These are phyloP conservation scores for Leptogaster cylindrica DNA, from an alignment of 2,888 invertebrate species.

Conservation along the genomic window DNA sequence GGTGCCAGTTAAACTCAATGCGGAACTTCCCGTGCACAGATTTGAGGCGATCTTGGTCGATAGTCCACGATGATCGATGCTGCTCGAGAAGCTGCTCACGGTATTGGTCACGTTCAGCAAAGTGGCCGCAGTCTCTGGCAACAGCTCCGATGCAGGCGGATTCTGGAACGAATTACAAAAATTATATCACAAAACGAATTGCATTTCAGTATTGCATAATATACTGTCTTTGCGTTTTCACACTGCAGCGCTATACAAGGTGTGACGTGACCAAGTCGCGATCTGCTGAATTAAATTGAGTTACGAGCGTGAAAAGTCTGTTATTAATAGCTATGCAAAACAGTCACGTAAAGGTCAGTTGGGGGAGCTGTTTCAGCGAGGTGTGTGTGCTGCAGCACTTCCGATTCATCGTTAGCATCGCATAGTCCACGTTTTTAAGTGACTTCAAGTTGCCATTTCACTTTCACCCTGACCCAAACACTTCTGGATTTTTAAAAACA, in stretches of 20 bases:
- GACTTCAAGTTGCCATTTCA: too few species aligned
- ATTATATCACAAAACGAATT: slow-evolving; percentile 36
- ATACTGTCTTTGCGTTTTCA: slow-evolving; percentile 17
- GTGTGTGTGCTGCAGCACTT: too few species aligned
- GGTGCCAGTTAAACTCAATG: background rate
- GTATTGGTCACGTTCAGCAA: slow-evolving; percentile 42
- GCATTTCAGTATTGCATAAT: slow-evolving; percentile 35
- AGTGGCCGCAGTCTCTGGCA: slow-evolving; percentile 19
- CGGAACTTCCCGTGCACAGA: background rate
- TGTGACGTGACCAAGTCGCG: slow-evolving; percentile 26
- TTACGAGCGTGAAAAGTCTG: slow-evolving; percentile 14
- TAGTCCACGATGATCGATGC: slow-evolving; percentile 21
- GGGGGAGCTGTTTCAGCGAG: background rate
- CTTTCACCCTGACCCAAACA: too few species aligned
- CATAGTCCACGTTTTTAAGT: too few species aligned
- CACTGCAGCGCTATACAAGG: slow-evolving; percentile 16
- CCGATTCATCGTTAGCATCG: too few species aligned
- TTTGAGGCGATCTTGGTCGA: background rate
- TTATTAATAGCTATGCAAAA: slow-evolving; percentile 10
- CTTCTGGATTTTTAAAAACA: too few species aligned
- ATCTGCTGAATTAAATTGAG: background rate
- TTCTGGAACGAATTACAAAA: slow-evolving; percentile 41
- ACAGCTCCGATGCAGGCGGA: slow-evolving; percentile 35
- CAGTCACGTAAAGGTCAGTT: slow-evolving; percentile 7
- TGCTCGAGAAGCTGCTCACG: slow-evolving; percentile 38